Percentiles rank a stretch among this genome's conserved stretches.
These are phyloP conservation scores for Chloroclysta siterata DNA, from an alignment of 2,888 invertebrate species.

Conservation along the genomic window DNA sequence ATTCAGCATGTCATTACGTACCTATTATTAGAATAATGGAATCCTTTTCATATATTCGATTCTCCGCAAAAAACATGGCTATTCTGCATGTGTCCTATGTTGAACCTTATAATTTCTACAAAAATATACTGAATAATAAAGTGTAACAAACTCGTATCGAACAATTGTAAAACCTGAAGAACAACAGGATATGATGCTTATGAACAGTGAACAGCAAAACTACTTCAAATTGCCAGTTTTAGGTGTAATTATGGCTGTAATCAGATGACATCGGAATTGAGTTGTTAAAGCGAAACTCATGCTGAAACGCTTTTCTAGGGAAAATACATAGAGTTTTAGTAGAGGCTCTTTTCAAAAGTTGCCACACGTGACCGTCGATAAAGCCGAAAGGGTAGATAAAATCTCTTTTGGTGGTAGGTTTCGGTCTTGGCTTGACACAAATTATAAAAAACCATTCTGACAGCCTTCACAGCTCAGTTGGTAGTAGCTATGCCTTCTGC, in stretches of 20 bases:
- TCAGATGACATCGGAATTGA: slow-evolving; percentile 54
- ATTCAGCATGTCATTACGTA: no score
- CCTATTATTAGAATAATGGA: not conserved
- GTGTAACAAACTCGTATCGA: slow-evolving; percentile 46
- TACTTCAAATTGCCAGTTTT: slow-evolving; percentile 61
- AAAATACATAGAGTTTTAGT: not conserved
- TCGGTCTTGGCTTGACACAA: no score
- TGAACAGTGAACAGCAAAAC: slow-evolving; percentile 63
- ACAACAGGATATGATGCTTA: slow-evolving; percentile 70
- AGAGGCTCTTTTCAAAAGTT: not conserved
- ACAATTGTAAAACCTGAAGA: slow-evolving; percentile 49
- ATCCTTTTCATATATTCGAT: not conserved
- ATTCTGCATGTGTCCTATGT: not conserved
- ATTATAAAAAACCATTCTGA: no score
- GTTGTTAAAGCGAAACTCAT: slow-evolving; percentile 34
- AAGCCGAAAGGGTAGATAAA: no score
- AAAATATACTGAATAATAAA: slow-evolving; percentile 18
- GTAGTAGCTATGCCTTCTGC: no score
- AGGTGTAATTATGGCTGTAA: slow-evolving; percentile 52
- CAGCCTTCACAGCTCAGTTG: no score
- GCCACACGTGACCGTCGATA: no score
- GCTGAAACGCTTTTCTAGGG: not conserved
- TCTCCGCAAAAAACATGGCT: not conserved
- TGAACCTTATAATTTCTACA: not conserved
- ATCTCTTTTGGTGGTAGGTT: no score